Evolutionary conservation across 2,113 vertebrate genomes (phyloP).

Genomic region (Hemiprocne comata): DNA sequence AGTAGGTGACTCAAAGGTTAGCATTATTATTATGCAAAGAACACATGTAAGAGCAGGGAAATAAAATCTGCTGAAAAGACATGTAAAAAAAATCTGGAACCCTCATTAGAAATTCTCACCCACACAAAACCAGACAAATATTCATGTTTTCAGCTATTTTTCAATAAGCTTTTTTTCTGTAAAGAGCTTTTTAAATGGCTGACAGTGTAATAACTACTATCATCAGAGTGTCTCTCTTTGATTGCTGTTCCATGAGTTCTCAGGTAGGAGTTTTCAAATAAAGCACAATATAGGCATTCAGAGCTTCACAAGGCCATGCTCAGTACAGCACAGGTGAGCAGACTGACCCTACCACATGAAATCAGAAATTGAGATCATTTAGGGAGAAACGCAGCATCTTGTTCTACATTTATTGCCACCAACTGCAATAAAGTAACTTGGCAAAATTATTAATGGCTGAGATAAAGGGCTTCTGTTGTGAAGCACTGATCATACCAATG

Average conservation of each 20-base stretch:
- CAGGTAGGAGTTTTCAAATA: neutral
- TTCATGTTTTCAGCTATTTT: neutral
- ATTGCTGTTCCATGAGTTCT: neutral
- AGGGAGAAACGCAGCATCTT: neutral
- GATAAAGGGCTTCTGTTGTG: slow-evolving; percentile 12
- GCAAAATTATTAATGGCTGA: neutral
- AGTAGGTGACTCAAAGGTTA: slow-evolving; percentile 27
- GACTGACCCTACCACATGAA: neutral
- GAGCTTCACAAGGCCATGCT: neutral
- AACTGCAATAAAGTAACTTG: neutral
- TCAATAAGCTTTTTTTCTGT: neutral
- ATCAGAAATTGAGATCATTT: neutral
- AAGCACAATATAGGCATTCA: neutral
- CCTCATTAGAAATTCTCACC: neutral
- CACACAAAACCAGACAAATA: neutral
- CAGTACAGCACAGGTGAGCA: neutral
- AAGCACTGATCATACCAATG: neutral
- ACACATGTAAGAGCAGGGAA: neutral
- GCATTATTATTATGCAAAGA: neutral
- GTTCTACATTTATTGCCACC: neutral
- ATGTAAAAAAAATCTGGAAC: neutral
- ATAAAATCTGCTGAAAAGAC: neutral
- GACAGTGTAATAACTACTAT: neutral
- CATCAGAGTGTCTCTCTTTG: neutral
- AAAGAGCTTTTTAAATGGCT: neutral